Evolutionary conservation across 2,113 vertebrate species (phyloP), one percentile per base, ranked within the genome.

Genomic region (Mesitornis unicolor): DNA sequence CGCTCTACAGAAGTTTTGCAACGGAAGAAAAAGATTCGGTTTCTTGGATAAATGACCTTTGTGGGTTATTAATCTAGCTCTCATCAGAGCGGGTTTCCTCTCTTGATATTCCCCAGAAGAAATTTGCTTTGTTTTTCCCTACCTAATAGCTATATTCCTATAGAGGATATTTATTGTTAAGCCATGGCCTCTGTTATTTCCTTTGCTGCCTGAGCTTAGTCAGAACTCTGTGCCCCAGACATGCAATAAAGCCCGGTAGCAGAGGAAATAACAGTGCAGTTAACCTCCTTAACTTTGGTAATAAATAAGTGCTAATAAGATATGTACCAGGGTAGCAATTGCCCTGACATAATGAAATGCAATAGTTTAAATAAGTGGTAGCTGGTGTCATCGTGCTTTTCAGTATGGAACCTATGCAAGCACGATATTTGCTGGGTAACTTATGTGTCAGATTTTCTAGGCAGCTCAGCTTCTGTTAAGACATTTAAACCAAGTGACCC

Each of bases 251-350:
- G 94, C 90, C 95, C 95, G 94, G 97, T 88, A 97, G 96, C 96
- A 96, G 87, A 97, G 96, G 97, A 98, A 98, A 98, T 97, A 97
- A 95, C 94, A 95, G 96, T 19, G 91, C 84, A 77, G 74, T 97
- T 98, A 98, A 98, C 97, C 97, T 98, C 84, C 78, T 97, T 98
- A 98, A 94, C 97, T 96, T 42, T 81, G 97, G 95, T 94, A 97
- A 98, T 98, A 98, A 98, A 98, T 98, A 98, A 97, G 91, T 16
- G 1, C 94, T 97, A 98, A 98, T 97, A 96, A 95, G 96, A 96
- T 94, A 96, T 68, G 96, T 96, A 96, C 89, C 90, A 89, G 94
- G 87, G 79, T 97, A 96, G 94, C 91, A 96, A 97, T 84, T 95
- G 97, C 86, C 40, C 81, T 97, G 97, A 97, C 96, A 97, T 96